Base-by-base conservation (phyloP, 1,140 invertebrate genomes). In the Drosophila burlai region DNA sequence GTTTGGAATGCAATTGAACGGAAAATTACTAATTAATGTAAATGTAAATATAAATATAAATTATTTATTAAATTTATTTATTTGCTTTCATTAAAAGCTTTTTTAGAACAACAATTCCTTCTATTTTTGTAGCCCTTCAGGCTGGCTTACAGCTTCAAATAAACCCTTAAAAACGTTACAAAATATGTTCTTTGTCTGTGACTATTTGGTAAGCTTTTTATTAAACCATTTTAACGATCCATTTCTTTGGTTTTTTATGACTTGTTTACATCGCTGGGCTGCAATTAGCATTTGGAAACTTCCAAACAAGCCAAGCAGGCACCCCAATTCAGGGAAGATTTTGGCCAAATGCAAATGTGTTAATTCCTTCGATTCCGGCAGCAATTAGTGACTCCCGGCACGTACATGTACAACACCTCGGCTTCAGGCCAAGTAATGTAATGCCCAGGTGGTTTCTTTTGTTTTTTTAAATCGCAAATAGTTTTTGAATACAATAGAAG, bases 371-470 rank as follows among this genome's bases (percentile, higher is more conserved):
- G 66, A 69, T 49, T 66, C 45, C 55, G 40, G 38, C 16, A 34
- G 18, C 59, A 68, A 65, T 64, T 66, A 50, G 36, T 31, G 18
- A 50, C 42, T 38, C 24, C 13, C 31, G 31, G 4, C 59, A 67
- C 64, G 60, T 64, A 38, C 62, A 42, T 34, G 36, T 15, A 64
- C 15, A 57, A 57, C 54, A 40, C 54, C 54, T 57, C 54, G 34
- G 4, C 15, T n/a, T n/a, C 52, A n/a, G 9, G 21, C 54, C 21
- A 57, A 26, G 21, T 26, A 57, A 55, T 55, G 52, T 66, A 55
- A 71, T 57, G 24, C 21, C 49, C 67, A 71, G 63, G 38, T 71
- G 64, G 55, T 68, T 67, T 46, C 46, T 46, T 16, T 24, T 24
- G 15, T 5, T 18, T 18, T 13, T 34, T 54, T 3, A n/a, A 31